phyloP scores from a whole-genome alignment of 2,113 vertebrate species.

The Vombatus ursinus region DNA sequence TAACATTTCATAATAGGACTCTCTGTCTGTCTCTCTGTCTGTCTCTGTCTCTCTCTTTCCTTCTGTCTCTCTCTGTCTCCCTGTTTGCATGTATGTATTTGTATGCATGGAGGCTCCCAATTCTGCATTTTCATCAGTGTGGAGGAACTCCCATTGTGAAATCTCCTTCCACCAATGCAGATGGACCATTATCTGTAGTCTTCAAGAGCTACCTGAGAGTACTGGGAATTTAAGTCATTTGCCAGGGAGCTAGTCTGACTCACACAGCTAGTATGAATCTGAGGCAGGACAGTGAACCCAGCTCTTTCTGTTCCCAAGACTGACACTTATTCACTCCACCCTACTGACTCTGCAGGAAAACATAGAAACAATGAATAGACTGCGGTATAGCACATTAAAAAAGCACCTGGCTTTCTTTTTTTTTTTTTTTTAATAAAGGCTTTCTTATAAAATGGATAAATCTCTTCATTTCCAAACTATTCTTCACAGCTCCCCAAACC shows the following conservation, averaged over 20 bases:
- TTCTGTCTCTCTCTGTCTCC: neutral
- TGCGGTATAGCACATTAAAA: constrained; percentile 64
- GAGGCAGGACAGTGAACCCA: neutral
- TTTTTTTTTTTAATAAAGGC: constrained; percentile 56
- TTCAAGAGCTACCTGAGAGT: neutral
- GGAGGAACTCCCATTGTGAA: neutral
- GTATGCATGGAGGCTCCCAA: neutral
- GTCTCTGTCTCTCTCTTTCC: no score
- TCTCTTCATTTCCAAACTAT: constrained; percentile 40
- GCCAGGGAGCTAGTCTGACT: neutral
- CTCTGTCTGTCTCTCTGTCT: no score
- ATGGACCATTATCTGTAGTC: neutral
- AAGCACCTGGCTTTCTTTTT: constrained; percentile 21
- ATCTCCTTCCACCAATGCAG: neutral
- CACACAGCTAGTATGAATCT: neutral
- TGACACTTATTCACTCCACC: neutral
- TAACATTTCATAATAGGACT: neutral
- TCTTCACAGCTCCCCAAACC: constrained; percentile 12
- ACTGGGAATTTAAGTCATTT: neutral
- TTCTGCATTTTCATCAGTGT: neutral
- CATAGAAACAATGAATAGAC: constrained; percentile 63
- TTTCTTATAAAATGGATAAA: constrained; percentile 29
- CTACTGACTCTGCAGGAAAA: constrained; percentile 39
- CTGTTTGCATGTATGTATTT: neutral
- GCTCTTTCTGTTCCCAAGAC: neutral